phyloP scores from a whole-genome alignment of 1,140 invertebrate species.

The Portunus trituberculatus region DNA sequence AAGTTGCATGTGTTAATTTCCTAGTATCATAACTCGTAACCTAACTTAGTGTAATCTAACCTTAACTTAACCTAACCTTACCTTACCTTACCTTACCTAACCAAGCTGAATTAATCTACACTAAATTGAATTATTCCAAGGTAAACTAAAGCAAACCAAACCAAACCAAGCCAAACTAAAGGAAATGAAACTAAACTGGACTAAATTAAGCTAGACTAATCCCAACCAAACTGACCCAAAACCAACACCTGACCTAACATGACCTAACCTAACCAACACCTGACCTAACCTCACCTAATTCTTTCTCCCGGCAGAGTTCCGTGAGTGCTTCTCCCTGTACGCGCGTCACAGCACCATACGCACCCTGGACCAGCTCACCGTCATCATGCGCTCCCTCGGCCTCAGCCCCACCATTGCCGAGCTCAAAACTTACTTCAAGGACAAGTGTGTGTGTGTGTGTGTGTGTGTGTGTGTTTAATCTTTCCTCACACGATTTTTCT shows the following conservation, averaged over 20 bases:
- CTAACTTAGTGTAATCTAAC: too few species aligned
- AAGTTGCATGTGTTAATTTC: too few species aligned
- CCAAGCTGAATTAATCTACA: too few species aligned
- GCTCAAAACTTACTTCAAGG: conserved; percentile 90
- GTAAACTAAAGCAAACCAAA: too few species aligned
- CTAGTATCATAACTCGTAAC: too few species aligned
- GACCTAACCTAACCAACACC: background rate
- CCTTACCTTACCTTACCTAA: too few species aligned
- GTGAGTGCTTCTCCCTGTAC: conserved; percentile 96
- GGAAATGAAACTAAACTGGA: background rate
- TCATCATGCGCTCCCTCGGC: conserved; percentile 96
- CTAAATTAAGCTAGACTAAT: too few species aligned
- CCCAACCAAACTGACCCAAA: background rate
- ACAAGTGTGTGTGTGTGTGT: conserved; percentile 84
- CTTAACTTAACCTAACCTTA: too few species aligned
- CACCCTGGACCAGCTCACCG: conserved; percentile 92
- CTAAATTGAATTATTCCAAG: too few species aligned
- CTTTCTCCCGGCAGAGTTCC: conserved; percentile 87
- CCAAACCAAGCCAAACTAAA: conserved; percentile 30
- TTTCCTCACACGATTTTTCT: background rate
- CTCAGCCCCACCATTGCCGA: conserved; percentile 96
- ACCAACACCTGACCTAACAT: background rate
- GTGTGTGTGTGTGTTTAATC: conserved; percentile 3
- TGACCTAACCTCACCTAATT: background rate
- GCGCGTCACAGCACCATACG: conserved; percentile 92